These are phyloP conservation scores for Hetaerina titia DNA, from an alignment of 2,888 invertebrate species.

Conservation along the genomic window DNA sequence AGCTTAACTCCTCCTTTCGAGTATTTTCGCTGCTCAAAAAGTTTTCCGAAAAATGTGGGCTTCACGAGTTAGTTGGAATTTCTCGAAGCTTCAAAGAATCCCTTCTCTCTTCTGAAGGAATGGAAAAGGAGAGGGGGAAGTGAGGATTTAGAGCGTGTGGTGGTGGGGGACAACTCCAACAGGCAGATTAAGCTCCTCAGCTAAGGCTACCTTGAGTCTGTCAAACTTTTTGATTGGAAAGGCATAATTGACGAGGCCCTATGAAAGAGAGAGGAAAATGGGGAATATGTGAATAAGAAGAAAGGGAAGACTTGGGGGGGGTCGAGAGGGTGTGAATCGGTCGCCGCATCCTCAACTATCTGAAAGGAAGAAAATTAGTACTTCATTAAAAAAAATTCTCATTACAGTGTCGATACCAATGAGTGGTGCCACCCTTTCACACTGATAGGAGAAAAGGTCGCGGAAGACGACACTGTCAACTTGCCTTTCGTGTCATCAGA, in stretches of 20 bases:
- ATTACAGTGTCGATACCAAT: too few relatives aligned
- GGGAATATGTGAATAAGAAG: neutral
- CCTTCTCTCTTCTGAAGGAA: neutral
- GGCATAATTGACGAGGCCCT: neutral
- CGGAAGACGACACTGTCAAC: too few relatives aligned
- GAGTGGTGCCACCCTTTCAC: too few relatives aligned
- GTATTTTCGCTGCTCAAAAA: neutral
- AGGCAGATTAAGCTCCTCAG: neutral
- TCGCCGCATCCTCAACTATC: too few relatives aligned
- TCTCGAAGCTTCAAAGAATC: neutral
- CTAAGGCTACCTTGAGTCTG: neutral
- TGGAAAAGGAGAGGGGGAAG: neutral
- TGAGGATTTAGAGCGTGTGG: neutral
- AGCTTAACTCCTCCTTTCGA: neutral
- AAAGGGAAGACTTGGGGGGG: too few relatives aligned
- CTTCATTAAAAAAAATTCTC: too few relatives aligned
- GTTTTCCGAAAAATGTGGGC: neutral
- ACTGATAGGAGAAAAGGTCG: too few relatives aligned
- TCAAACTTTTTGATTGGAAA: neutral
- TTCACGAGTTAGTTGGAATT: neutral
- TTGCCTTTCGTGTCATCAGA: too few relatives aligned
- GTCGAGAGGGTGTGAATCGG: too few relatives aligned
- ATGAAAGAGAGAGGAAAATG: neutral
- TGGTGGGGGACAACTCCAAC: too few relatives aligned
- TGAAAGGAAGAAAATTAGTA: too few relatives aligned